A percentile compares a stretch with the other conserved stretches of the same genome.
These are phyloP conservation scores for Elephas maximus DNA, from an alignment of 2,113 vertebrate genomes.

Conservation along the genomic window DNA sequence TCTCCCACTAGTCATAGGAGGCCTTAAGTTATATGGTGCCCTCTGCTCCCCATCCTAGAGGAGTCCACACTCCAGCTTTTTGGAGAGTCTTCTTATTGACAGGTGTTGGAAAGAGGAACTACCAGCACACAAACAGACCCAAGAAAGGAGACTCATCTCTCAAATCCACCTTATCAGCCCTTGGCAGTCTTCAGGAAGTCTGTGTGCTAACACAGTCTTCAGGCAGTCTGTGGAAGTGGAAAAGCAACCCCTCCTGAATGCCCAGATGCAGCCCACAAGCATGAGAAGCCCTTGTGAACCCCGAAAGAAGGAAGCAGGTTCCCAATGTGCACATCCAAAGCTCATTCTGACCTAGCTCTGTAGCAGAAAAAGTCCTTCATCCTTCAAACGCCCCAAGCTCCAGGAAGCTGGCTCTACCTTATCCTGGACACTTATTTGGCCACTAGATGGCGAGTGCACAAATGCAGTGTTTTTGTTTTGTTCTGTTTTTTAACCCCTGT, in stretches of 20 bases:
- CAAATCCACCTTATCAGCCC: not conserved
- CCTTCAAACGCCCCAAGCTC: not conserved
- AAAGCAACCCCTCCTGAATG: not conserved
- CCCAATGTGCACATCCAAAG: not conserved
- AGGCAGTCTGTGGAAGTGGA: no score
- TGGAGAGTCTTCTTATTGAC: not conserved
- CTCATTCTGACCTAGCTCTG: not conserved
- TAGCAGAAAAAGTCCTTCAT: not conserved
- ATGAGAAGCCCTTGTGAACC: no score
- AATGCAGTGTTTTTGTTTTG: not conserved
- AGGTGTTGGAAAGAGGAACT: not conserved
- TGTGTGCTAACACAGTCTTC: not conserved
- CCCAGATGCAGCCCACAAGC: not conserved
- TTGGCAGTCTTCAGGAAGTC: not conserved
- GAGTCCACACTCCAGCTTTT: not conserved
- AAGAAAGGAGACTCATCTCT: not conserved
- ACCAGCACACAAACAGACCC: not conserved
- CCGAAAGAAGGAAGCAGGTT: rapidly evolving
- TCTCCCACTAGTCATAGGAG: not conserved
- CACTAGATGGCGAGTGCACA: not conserved
- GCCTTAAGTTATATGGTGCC: not conserved
- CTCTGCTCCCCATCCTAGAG: not conserved
- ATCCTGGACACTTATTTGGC: not conserved
- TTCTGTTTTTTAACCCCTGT: not conserved
- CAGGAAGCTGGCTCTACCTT: not conserved